Percentiles rank a stretch among this genome's conserved stretches.
Evolutionary conservation across 2,888 invertebrate genomes (phyloP).

Genomic region (Cylloceria caligata): DNA sequence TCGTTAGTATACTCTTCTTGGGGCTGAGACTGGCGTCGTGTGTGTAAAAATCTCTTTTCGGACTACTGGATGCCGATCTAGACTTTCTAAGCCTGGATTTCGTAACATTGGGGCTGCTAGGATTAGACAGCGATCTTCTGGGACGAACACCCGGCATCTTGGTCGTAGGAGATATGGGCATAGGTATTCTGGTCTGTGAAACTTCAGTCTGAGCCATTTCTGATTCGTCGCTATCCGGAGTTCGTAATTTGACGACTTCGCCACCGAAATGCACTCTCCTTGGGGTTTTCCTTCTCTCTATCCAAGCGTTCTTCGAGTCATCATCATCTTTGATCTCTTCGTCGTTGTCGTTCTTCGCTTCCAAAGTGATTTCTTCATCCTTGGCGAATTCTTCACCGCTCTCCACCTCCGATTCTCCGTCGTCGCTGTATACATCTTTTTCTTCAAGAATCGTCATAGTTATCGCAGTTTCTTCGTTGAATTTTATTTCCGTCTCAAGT

Average conservation of each 20-base stretch:
- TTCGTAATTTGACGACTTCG: constrained; percentile 93
- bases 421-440: constrained; percentile 83
- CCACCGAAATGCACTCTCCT: constrained; percentile 93
- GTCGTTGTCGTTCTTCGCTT: constrained; percentile 73
- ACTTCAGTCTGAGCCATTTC: constrained; percentile 76
- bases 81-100: constrained; percentile 66
- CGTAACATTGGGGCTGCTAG: constrained; percentile 70
- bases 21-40: constrained; percentile 81
- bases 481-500: constrained; percentile 93
- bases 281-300: constrained; percentile 86
- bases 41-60: constrained; percentile 76
- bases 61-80: constrained; percentile 77
- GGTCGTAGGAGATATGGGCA: constrained; percentile 84
- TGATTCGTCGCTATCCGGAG: constrained; percentile 92
- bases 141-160: constrained; percentile 78
- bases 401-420: constrained; percentile 85
- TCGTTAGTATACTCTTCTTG: constrained; percentile 80
- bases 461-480: constrained; percentile 92
- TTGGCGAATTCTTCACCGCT: constrained; percentile 52
- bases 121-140: constrained; percentile 61
- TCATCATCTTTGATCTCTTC: constrained; percentile 35
- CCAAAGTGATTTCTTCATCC: constrained; percentile 70
- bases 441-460: constrained; percentile 94
- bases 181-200: constrained; percentile 83
- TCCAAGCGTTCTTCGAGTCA: constrained; percentile 61